A percentile compares a stretch with the other conserved stretches of the same genome.
These are phyloP conservation scores for Epirrhoe alternata DNA, from an alignment of 2,888 invertebrate species.

Conservation along the genomic window DNA sequence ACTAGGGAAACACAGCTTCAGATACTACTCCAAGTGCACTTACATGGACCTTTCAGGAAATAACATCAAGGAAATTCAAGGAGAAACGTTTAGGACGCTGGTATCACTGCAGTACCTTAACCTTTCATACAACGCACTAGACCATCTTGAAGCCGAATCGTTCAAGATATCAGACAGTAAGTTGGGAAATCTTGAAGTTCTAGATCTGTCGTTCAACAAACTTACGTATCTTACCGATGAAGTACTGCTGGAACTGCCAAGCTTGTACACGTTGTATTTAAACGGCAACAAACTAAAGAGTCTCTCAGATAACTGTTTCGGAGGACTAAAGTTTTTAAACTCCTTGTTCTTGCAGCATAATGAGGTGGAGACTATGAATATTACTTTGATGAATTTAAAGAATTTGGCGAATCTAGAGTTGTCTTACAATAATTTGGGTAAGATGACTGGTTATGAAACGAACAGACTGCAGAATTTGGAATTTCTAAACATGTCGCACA, in stretches of 20 bases:
- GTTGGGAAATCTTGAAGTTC: conserved; percentile 43
- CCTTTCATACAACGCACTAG: conserved; percentile 63
- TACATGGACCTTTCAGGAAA: conserved; percentile 61
- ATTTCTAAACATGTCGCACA: conserved; percentile 65
- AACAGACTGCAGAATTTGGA: conserved; percentile 60
- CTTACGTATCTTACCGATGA: conserved; percentile 53
- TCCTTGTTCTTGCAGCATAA: conserved; percentile 61
- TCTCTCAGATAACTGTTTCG: conserved; percentile 60
- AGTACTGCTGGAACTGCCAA: conserved; percentile 50
- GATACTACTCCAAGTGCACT: conserved; percentile 59
- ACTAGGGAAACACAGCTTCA: conserved; percentile 57
- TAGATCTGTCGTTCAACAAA: conserved; percentile 67
- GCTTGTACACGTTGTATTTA: conserved; percentile 59
- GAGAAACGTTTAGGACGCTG: conserved; percentile 60
- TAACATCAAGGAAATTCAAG: conserved; percentile 54
- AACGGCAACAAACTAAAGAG: conserved; percentile 58
- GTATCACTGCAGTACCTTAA: conserved; percentile 55
- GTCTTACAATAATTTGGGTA: conserved; percentile 59
- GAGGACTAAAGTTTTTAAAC: conserved; percentile 52
- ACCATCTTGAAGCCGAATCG: conserved; percentile 51
- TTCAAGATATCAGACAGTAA: conserved; percentile 51
- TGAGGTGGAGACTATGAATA: conserved; percentile 57
- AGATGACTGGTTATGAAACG: conserved; percentile 61
- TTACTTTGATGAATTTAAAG: conserved; percentile 61
- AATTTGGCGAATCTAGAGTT: conserved; percentile 58